Base-by-base conservation (phyloP, 1,140 invertebrate species). In the Stegodyphus dumicola region DNA sequence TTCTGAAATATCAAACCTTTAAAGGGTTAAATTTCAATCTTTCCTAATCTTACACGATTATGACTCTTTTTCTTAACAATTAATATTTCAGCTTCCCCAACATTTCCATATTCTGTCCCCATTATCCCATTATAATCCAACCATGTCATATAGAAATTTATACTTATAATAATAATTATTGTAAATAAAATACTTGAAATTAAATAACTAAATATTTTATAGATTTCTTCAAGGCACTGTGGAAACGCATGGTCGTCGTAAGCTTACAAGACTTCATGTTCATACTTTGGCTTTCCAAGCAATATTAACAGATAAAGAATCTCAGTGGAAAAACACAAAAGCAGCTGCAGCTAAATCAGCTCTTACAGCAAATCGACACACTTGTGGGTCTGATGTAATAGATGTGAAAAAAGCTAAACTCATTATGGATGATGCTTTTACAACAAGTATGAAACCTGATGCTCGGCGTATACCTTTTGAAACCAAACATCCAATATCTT, bases 231-330 rank as follows among this genome's bases (percentile, higher is more conserved):
- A 80, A 76, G 48, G 70, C 15, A 67, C 51, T 11, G 49, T 7
- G 6, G 77, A 64, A 51, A 73, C 53, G 6, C 48, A 52, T 91
- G 75, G 91, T 91, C 65, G 87, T 90, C 92, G 95, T 66, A 90
- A 91, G 73, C 88, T 97, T 5, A 94, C 95, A 0, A 91, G 96
- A 78, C 93, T 97, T 51, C 96, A 97, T 88, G 94, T 97, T 5
- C 96, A 97, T 88, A 97, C 96, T 1, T 90, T 97, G 84, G 95
- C 96, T 11, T 97, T 95, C 89, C 96, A 97, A 91, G 95, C 95
- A 5, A 95, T 97, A 87, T 90, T 97, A 78, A 95, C 94, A 0
- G 92, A 93, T 0, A 93, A 93, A 89, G 90, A 91, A 65, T 93
- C 93, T 0, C 86, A 91, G 2, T 96, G 95, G 95, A 95, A 94